These are phyloP conservation scores for Aulostomus chinensis DNA, from an alignment of 2,797 vertebrate genomes.

Conservation along the genomic window DNA sequence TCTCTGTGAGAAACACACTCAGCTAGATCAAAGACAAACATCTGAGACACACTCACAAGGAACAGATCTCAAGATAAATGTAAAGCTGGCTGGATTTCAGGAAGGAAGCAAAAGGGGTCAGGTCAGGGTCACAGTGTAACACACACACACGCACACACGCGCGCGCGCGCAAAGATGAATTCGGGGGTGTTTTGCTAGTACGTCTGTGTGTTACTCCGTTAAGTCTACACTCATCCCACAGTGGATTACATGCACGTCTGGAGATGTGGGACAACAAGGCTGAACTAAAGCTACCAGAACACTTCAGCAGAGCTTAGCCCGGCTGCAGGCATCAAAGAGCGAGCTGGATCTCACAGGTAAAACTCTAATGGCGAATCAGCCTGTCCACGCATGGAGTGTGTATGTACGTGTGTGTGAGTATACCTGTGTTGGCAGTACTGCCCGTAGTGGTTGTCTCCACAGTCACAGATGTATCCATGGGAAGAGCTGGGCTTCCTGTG, in stretches of 20 bases:
- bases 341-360: conserved; percentile 2
- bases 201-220: conserved; percentile 6
- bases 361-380: conserved; percentile 1
- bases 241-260: conserved; percentile 44
- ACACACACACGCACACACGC: too few relatives aligned
- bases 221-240: conserved; percentile 23
- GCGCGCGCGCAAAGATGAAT: too few relatives aligned
- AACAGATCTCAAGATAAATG: conserved; percentile 23
- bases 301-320: conserved; percentile 17
- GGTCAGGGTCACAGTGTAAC: conserved; percentile 32
- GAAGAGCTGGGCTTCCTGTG: conserved; percentile 87
- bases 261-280: conserved; percentile 45
- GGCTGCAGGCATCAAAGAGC: conserved; percentile 4
- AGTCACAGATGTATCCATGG: conserved; percentile 92
- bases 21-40: conserved; percentile 13
- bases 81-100: too few relatives aligned
- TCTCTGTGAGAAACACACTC: conserved; percentile 11
- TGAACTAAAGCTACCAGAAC: conserved; percentile 22
- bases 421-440: conserved; percentile 98
- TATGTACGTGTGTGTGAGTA: conserved; percentile 4
- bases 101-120: conserved; percentile 15
- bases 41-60: conserved; percentile 2
- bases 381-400: conserved; percentile 5
- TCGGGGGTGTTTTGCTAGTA: conserved; percentile 1
- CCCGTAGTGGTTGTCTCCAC: conserved; percentile 90